These are phyloP conservation scores for Icerya purchasi DNA, from an alignment of 2,888 invertebrate species.

Conservation along the genomic window DNA sequence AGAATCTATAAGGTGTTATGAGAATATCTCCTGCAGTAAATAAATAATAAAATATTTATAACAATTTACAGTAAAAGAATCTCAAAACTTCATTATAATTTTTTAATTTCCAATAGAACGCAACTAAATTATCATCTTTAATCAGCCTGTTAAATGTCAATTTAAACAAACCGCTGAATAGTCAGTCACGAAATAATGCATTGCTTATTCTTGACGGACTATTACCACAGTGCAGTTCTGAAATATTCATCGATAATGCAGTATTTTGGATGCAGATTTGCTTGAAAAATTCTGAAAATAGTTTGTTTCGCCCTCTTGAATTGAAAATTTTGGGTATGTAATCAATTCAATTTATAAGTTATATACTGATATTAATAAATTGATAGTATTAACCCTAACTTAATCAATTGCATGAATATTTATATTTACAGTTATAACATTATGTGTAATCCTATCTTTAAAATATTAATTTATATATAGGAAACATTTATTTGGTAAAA, in stretches of 20 bases:
- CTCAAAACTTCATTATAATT: too few relatives aligned
- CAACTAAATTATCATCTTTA: not conserved
- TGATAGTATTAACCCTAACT: too few relatives aligned
- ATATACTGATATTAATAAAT: not conserved
- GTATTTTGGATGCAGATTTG: not conserved
- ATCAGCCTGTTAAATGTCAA: not conserved
- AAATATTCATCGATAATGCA: not conserved
- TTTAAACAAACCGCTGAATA: not conserved
- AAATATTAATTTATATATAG: too few relatives aligned
- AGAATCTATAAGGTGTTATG: too few relatives aligned
- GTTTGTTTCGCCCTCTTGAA: not conserved
- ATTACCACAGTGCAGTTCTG: not conserved
- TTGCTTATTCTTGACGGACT: not conserved
- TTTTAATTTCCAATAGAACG: too few relatives aligned
- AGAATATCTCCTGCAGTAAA: too few relatives aligned
- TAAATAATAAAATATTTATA: too few relatives aligned
- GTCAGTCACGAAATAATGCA: not conserved
- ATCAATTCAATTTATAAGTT: not conserved
- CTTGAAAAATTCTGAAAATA: not conserved
- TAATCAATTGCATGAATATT: too few relatives aligned
- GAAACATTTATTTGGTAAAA: too few relatives aligned
- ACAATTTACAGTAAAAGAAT: too few relatives aligned
- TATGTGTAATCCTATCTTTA: too few relatives aligned
- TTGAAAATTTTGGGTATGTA: not conserved
- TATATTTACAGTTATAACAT: too few relatives aligned